Conservation (phyloP, 1,140 invertebrate genomes). For the Vanessa tameamea region DNA sequence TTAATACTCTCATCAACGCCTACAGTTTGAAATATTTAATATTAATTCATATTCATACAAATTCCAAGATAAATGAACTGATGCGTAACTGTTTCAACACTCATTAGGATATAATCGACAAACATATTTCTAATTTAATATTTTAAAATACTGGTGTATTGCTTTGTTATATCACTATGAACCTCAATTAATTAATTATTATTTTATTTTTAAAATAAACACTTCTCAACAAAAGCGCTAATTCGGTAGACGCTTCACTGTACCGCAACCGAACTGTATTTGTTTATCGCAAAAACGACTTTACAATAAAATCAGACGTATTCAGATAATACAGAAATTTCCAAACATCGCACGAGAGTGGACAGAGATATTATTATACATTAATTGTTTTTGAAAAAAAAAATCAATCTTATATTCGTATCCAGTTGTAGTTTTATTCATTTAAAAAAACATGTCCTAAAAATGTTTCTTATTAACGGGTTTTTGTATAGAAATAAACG, state of each 20-base stretch:
- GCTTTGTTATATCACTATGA: conserved; percentile 57
- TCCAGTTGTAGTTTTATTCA: too few species aligned
- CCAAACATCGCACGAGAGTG: too few species aligned
- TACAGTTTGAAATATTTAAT: conserved; percentile 58
- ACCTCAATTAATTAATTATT: conserved; percentile 3
- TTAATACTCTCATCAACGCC: conserved; percentile 72
- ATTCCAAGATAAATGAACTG: background rate
- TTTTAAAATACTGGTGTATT: conserved; percentile 62
- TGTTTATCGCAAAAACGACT: background rate
- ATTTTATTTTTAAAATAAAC: conserved; percentile 5
- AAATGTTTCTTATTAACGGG: too few species aligned
- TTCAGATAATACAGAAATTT: too few species aligned
- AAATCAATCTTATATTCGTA: too few species aligned
- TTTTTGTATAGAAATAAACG: too few species aligned
- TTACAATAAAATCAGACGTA: too few species aligned
- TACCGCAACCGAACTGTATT: background rate
- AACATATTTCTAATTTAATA: conserved; percentile 37
- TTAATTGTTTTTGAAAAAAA: too few species aligned
- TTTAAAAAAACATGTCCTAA: too few species aligned
- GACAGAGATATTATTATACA: too few species aligned
- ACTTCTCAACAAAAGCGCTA: background rate
- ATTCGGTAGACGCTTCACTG: background rate
- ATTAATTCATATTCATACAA: conserved; percentile 24
- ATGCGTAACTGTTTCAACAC: conserved; percentile 1
- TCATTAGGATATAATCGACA: conserved; percentile 26